These are phyloP conservation scores for Drosophila novamexicana DNA, from an alignment of 1,140 invertebrate species.

Conservation along the genomic window DNA sequence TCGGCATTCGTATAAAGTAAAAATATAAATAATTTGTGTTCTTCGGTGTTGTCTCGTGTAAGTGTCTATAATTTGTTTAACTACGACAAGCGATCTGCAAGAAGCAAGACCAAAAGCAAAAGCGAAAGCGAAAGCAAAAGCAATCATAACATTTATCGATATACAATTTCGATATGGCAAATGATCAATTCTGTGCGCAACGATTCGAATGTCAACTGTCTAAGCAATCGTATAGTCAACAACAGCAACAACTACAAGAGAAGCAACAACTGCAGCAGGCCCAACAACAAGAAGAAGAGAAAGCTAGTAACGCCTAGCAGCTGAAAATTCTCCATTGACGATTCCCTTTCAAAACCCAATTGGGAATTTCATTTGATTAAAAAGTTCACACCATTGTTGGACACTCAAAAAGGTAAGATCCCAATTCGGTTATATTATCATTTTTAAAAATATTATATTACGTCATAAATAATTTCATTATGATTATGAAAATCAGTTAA, in stretches of 20 bases:
- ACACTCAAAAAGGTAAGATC: slow-evolving; percentile 12
- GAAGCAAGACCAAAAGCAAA: slow-evolving; percentile 53
- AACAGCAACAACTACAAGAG: slow-evolving; percentile 11
- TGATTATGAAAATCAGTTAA: too few relatives aligned
- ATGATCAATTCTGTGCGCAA: slow-evolving; percentile 21
- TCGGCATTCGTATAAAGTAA: slow-evolving; percentile 57
- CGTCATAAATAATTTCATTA: too few relatives aligned
- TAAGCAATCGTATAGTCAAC: slow-evolving; percentile 15
- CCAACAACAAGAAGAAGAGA: slow-evolving; percentile 26
- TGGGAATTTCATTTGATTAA: slow-evolving; percentile 8
- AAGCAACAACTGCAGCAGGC: background rate
- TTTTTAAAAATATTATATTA: too few relatives aligned
- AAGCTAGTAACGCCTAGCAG: slow-evolving; percentile 36
- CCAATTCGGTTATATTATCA: too few relatives aligned
- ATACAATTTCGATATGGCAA: slow-evolving; percentile 30
- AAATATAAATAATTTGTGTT: slow-evolving; percentile 77
- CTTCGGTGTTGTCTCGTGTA: slow-evolving; percentile 80
- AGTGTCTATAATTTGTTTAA: slow-evolving; percentile 80
- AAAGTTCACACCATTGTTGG: slow-evolving; percentile 7
- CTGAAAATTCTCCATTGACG: slow-evolving; percentile 9
- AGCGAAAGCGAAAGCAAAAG: slow-evolving; percentile 43
- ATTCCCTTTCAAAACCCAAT: slow-evolving; percentile 3
- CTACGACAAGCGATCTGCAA: slow-evolving; percentile 75
- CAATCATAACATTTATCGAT: slow-evolving; percentile 36
- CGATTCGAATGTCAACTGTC: slow-evolving; percentile 30